Conservation (phyloP, 2,888 invertebrate species). For the Anaspis maculata region DNA sequence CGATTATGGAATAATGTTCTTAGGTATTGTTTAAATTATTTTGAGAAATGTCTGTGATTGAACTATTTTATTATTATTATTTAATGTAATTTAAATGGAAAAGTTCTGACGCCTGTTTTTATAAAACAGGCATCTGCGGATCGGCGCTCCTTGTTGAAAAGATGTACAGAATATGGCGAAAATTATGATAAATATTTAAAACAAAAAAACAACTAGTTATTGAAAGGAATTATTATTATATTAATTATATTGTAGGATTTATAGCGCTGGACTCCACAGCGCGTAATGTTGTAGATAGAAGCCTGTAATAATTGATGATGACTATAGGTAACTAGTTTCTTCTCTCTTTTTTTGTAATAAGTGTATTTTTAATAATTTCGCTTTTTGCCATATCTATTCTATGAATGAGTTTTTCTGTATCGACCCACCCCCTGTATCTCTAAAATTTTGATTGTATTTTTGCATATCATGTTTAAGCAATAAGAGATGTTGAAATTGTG, state of each 20-base stretch:
- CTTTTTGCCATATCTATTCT: conserved; percentile 10
- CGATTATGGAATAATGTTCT: too few relatives aligned
- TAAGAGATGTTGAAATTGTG: conserved; percentile 9
- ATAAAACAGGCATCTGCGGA: conserved; percentile 10
- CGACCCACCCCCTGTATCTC: too few relatives aligned
- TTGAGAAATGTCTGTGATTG: conserved; percentile 45
- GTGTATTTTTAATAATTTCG: conserved; percentile 9
- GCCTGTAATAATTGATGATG: conserved; percentile 5
- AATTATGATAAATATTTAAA: conserved; percentile 9
- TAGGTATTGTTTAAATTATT: conserved; percentile 38
- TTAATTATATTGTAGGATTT: conserved; percentile 13
- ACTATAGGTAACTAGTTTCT: conserved; percentile 6
- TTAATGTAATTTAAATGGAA: too few relatives aligned
- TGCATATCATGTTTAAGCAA: conserved; percentile 17
- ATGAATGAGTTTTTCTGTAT: conserved; percentile 2
- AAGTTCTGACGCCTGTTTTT: conserved; percentile 8
- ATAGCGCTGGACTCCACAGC: conserved; percentile 13
- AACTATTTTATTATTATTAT: conserved; percentile 42
- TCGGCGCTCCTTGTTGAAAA: conserved; percentile 10
- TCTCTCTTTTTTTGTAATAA: conserved; percentile 4
- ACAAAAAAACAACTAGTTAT: conserved; percentile 10
- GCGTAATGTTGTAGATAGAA: conserved; percentile 23
- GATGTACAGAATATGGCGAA: conserved; percentile 9
- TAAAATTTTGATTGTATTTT: conserved; percentile 9
- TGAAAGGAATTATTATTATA: conserved; percentile 7